Conservation (phyloP, 2,797 vertebrate species). For the Acanthurus lineatus region DNA sequence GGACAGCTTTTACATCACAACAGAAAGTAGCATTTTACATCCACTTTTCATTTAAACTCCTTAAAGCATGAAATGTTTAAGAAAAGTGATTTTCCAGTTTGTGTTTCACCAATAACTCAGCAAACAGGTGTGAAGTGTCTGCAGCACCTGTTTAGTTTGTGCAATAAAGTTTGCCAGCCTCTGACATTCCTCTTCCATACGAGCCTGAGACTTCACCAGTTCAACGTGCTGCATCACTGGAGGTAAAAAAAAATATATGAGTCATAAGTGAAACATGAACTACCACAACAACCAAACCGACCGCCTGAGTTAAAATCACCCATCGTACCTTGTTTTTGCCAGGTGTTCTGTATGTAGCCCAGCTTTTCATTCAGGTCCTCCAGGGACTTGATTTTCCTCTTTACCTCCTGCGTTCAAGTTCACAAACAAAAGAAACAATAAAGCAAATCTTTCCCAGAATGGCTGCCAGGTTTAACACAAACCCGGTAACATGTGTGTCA, state of each 20-base stretch:
- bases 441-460: neutral
- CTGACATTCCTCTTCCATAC: conserved; percentile 38
- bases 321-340: conserved; percentile 42
- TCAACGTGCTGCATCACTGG: conserved; percentile 53
- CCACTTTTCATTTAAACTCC: too few species aligned
- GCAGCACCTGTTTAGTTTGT: conserved; percentile 58
- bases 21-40: too few species aligned
- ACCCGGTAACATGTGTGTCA: neutral
- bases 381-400: conserved; percentile 53
- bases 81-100: too few species aligned
- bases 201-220: neutral
- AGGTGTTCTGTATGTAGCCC: conserved; percentile 43
- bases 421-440: neutral
- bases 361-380: conserved; percentile 50
- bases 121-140: neutral
- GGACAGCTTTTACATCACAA: too few species aligned
- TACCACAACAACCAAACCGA: too few species aligned
- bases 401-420: conserved; percentile 52
- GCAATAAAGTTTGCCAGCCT: conserved; percentile 5
- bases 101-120: neutral
- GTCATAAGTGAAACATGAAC: neutral
- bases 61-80: too few species aligned
- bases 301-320: neutral
- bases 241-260: neutral
- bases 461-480: neutral